Conservation (phyloP, 2,113 vertebrate species). For the Albula goreensis region DNA sequence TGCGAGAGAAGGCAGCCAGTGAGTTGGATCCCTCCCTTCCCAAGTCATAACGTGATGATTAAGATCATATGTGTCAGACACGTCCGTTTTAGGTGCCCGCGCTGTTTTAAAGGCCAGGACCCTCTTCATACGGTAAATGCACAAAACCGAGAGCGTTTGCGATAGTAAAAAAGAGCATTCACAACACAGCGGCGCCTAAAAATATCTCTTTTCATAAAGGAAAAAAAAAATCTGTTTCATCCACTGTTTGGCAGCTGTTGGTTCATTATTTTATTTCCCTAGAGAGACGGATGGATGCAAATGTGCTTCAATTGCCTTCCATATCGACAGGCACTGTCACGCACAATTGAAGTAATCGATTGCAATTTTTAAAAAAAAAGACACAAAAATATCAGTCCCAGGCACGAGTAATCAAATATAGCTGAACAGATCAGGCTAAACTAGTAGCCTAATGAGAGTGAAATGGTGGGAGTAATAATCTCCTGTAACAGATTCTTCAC, state of each 20-base stretch:
- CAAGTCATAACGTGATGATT: neutral
- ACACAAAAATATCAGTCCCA: neutral
- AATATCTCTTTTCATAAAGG: neutral
- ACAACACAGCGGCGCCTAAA: neutral
- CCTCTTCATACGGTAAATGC: neutral
- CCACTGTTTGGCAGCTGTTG: slow-evolving; percentile 2
- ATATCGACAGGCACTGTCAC: slow-evolving; percentile 12
- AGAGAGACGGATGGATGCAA: slow-evolving; percentile 3
- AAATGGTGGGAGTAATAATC: slow-evolving; percentile 23
- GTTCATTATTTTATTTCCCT: slow-evolving; percentile 27
- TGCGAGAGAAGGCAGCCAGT: neutral
- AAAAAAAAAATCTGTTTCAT: neutral
- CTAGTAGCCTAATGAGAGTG: slow-evolving; percentile 11
- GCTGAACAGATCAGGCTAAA: slow-evolving; percentile 15
- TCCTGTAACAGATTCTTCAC: neutral
- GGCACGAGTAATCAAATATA: slow-evolving; percentile 24
- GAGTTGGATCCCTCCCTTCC: no score
- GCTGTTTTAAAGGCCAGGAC: neutral
- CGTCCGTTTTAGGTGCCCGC: neutral
- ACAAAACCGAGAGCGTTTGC: neutral
- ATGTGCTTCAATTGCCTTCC: neutral
- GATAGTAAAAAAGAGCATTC: neutral
- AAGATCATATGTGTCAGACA: neutral
- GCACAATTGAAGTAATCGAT: slow-evolving; percentile 22
- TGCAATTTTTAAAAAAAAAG: slow-evolving; percentile 13